These are phyloP conservation scores for Scaptodrosophila lebanonensis DNA, from an alignment of 1,140 invertebrate genomes.

Conservation along the genomic window DNA sequence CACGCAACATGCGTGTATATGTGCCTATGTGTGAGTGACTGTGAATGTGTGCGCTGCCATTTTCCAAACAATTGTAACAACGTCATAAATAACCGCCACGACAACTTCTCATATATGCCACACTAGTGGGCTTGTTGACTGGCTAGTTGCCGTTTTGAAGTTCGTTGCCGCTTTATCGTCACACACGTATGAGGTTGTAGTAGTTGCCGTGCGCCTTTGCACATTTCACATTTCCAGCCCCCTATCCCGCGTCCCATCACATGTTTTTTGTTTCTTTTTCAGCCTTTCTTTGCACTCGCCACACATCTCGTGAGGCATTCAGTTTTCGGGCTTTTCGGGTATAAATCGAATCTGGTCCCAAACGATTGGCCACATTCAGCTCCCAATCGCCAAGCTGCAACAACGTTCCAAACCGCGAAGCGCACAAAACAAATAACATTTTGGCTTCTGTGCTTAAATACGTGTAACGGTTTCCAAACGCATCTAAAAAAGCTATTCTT, in stretches of 20 bases:
- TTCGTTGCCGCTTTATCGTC: constrained; percentile 59
- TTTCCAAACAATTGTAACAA: constrained; percentile 32
- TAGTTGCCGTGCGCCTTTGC: constrained; percentile 27
- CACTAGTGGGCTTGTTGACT: constrained; percentile 32
- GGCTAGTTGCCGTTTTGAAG: constrained; percentile 32
- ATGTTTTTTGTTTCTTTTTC: constrained; percentile 23
- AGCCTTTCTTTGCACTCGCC: constrained; percentile 12
- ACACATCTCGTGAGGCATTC: background rate
- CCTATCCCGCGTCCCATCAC: background rate
- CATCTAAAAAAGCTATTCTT: too few species aligned
- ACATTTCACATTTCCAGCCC: constrained; percentile 42
- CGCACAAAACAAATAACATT: background rate
- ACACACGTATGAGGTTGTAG: constrained; percentile 4
- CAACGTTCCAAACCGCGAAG: constrained; percentile 12
- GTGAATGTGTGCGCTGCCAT: constrained; percentile 24
- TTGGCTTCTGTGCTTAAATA: background rate
- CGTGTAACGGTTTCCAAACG: background rate
- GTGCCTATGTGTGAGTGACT: constrained; percentile 33
- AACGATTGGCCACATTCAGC: constrained; percentile 62
- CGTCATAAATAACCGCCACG: constrained; percentile 11
- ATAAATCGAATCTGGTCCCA: constrained; percentile 76
- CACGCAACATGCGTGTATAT: constrained; percentile 37
- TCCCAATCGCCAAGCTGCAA: constrained; percentile 42
- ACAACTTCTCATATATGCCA: constrained; percentile 33
- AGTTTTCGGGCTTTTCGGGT: constrained; percentile 35